Conservation (phyloP, 2,888 invertebrate species). For the Idaea biselata region DNA sequence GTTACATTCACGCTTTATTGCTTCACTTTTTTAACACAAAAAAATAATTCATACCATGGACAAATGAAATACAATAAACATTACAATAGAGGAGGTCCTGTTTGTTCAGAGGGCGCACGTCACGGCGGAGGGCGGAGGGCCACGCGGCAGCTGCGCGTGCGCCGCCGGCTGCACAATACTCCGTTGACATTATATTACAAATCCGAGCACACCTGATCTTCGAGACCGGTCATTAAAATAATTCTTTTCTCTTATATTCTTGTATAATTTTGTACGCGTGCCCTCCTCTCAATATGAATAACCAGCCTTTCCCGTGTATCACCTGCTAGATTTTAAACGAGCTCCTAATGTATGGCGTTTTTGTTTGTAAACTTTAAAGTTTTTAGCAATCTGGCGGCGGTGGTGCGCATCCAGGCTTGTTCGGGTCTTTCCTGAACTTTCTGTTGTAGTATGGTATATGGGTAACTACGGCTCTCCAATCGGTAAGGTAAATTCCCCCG, state of each 20-base stretch:
- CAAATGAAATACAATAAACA: constrained; percentile 43
- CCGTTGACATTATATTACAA: constrained; percentile 73
- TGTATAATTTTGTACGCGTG: constrained; percentile 52
- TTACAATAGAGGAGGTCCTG: constrained; percentile 58
- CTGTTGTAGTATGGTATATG: constrained; percentile 87
- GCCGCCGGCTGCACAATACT: constrained; percentile 66
- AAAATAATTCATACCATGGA: constrained; percentile 27
- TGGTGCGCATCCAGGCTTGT: constrained; percentile 24
- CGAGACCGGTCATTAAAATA: constrained; percentile 67
- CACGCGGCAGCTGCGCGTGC: constrained; percentile 66
- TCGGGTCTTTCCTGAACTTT: constrained; percentile 73
- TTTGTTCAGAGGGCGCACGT: constrained; percentile 63
- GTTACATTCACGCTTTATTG: constrained; percentile 31
- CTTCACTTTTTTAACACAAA: constrained; percentile 27
- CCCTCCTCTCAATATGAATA: constrained; percentile 31
- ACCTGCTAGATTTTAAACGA: constrained; percentile 20
- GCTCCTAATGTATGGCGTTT: neutral
- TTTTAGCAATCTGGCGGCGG: too few relatives aligned
- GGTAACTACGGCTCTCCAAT: constrained; percentile 86
- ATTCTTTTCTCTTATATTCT: constrained; percentile 55
- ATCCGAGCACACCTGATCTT: constrained; percentile 76
- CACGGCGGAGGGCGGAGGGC: constrained; percentile 54
- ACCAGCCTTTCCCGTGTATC: constrained; percentile 19
- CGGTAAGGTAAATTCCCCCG: constrained; percentile 83
- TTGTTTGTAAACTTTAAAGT: constrained; percentile 7